A percentile compares a stretch with the other conserved stretches of the same genome.
phyloP scores from a whole-genome alignment of 2,888 invertebrate species.

The Galeopsomyia nigrocyanea region DNA sequence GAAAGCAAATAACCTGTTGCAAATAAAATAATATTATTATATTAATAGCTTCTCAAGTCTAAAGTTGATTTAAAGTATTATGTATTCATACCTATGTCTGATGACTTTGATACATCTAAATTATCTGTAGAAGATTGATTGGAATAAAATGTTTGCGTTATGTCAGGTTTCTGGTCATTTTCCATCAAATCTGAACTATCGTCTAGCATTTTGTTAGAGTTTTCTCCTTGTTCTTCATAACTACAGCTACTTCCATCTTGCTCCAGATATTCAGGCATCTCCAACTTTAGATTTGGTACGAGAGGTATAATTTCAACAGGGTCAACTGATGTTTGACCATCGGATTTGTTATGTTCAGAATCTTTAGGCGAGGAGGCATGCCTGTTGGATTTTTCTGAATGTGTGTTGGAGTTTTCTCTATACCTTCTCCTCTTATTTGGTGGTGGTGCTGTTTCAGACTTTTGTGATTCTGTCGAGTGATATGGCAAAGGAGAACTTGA shows the following conservation, averaged over 20 bases:
- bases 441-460: conserved; percentile 57
- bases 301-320: conserved; percentile 69
- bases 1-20: conserved; percentile 65
- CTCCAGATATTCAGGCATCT: conserved; percentile 73
- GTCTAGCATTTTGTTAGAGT: conserved; percentile 62
- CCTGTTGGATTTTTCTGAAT: conserved; percentile 59
- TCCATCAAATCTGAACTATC: conserved; percentile 60
- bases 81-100: conserved; percentile 62
- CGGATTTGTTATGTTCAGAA: conserved; percentile 57
- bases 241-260: conserved; percentile 68
- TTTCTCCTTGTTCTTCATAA: conserved; percentile 66
- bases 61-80: conserved; percentile 18
- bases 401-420: conserved; percentile 60
- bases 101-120: conserved; percentile 61
- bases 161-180: conserved; percentile 66
- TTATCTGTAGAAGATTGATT: conserved; percentile 61
- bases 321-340: conserved; percentile 60
- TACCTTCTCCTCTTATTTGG: conserved; percentile 66
- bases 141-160: conserved; percentile 66
- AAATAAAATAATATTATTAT: conserved; percentile 13
- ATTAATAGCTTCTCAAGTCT: neutral
- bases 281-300: conserved; percentile 71
- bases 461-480: conserved; percentile 61
- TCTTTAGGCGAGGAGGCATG: conserved; percentile 59
- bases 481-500: conserved; percentile 63